These are phyloP conservation scores for Parazoanthus darwini DNA, from an alignment of 92 coral and sea anemone genomes.

Conservation along the genomic window DNA sequence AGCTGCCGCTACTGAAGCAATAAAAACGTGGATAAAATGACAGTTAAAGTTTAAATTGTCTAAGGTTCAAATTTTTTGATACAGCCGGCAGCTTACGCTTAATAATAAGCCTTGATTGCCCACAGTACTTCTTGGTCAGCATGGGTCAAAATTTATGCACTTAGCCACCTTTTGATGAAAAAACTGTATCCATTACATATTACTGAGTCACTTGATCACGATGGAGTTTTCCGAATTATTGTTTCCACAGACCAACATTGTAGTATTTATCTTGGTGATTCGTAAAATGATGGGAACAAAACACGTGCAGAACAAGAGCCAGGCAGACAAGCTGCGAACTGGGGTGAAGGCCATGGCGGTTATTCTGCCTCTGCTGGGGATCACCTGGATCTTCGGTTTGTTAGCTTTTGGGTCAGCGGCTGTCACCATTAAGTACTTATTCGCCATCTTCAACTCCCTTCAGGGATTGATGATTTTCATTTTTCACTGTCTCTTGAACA, in stretches of 20 bases:
- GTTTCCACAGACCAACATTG: conserved; percentile 67
- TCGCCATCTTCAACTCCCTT: conserved; percentile 63
- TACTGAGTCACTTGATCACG: neutral
- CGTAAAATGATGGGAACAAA: conserved; percentile 91
- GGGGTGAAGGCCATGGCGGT: conserved; percentile 96
- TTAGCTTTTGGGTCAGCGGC: conserved; percentile 79
- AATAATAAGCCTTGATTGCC: no score
- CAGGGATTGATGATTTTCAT: conserved; percentile 68
- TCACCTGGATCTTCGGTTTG: conserved; percentile 95
- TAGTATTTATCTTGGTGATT: conserved; percentile 76
- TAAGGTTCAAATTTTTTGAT: no score
- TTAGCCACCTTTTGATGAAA: no score
- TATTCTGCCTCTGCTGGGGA: conserved; percentile 87
- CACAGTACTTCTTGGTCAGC: no score
- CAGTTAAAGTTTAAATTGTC: no score
- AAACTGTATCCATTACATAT: neutral
- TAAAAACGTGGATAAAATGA: no score
- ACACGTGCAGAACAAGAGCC: conserved; percentile 75
- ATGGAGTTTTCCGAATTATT: neutral
- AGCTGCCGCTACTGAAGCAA: no score
- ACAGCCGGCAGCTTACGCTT: no score
- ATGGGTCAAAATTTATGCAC: neutral
- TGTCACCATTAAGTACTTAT: conserved; percentile 77
- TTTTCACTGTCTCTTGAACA: conserved; percentile 86
- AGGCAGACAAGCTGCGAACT: conserved; percentile 73